These are phyloP conservation scores for Rhinella marina DNA, from an alignment of 2,797 vertebrate species.

Conservation along the genomic window DNA sequence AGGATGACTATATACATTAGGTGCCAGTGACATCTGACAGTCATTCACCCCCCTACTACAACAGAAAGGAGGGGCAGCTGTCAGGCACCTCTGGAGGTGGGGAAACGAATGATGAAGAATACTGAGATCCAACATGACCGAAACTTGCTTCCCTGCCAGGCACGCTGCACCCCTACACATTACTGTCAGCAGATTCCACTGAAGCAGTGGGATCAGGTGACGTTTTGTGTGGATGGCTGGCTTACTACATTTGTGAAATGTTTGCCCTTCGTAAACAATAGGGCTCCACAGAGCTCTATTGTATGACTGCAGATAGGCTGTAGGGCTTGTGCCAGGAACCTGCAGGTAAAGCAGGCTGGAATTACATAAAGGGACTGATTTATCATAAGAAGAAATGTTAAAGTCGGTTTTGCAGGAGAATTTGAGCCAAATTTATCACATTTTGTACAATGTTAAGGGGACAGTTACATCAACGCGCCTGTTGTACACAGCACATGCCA, in stretches of 20 bases:
- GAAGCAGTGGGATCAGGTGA: neutral
- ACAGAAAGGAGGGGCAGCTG: neutral
- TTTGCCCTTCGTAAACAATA: constrained; percentile 1
- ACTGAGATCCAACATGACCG: neutral
- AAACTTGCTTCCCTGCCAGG: neutral
- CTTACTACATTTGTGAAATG: neutral
- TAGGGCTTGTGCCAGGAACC: too few species aligned
- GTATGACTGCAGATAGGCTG: neutral
- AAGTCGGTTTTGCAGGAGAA: too few species aligned
- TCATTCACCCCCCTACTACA: neutral
- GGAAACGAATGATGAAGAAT: neutral
- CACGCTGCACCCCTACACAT: neutral
- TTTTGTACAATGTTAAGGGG: too few species aligned
- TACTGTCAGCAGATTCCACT: neutral
- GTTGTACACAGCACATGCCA: too few species aligned
- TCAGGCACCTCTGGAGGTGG: neutral
- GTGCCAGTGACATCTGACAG: too few species aligned
- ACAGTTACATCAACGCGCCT: too few species aligned
- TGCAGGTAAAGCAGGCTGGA: too few species aligned
- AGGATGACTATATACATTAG: too few species aligned
- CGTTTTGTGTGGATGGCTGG: neutral
- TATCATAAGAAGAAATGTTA: too few species aligned
- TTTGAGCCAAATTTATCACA: too few species aligned
- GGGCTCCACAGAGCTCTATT: neutral
- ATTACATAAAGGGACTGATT: too few species aligned